Evolutionary conservation across 2,797 vertebrate species (phyloP), one percentile per base, ranked within the genome.

Genomic region (Podarcis siculus): DNA sequence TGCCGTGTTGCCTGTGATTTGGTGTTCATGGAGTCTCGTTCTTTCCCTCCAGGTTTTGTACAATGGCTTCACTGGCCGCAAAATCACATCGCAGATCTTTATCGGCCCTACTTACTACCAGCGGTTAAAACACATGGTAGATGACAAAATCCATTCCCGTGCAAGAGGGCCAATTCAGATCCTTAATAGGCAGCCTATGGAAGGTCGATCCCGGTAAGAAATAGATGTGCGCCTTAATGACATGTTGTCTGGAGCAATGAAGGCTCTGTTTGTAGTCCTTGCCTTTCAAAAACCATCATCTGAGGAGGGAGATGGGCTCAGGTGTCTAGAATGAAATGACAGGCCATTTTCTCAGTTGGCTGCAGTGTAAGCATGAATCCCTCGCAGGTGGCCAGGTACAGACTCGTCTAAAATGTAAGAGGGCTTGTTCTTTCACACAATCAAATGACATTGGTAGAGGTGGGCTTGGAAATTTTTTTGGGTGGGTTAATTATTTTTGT

Each of bases 71-170:
- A 99, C 99, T 1, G 99, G 99, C 37, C 97, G 99, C 85, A 99
- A 99, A 96, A 97, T 99, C 92, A 99, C 99, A 12, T 99, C 99
- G 1, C 99, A 99, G 95, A 99, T 99, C 95, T 99, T 99, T 95
- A 98, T 99, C 35, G 99, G 99, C 0, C 99, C 99, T 2, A 99
- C 99, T 0, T 99, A 99, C 55, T 99, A 99, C 89, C 99, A 99
- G 95, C 98, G 99, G 42, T 95, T 99, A 89, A 99, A 99, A 94
- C 99, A 99, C 91, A 99, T 99, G 99, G 99, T 99, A 88, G 99
- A 99, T 42, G 99, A 99, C 87, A 99, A 99, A 96, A 99, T 99
- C 95, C 99, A 99, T 96, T 99, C 99, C 0, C 97, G 99, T 89
- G 99, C 99, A 73, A 96, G 99, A 30, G 99, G 99, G 1, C 99